Conservation (phyloP, 2,113 vertebrate genomes). For the Polyodon spathula region DNA sequence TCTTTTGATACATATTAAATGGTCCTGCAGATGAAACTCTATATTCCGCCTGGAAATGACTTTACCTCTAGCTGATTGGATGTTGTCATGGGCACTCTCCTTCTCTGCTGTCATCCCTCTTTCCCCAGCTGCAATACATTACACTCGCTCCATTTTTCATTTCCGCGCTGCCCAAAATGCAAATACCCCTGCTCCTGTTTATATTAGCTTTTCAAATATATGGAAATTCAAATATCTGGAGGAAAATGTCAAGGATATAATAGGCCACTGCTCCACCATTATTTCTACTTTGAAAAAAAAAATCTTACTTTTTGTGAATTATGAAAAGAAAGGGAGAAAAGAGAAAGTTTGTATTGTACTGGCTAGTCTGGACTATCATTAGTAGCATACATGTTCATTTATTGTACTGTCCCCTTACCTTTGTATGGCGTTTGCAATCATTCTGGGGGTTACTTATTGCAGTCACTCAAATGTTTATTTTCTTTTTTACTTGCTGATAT, state of each 20-base stretch:
- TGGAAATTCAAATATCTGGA: slow-evolving; percentile 55
- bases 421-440: too few relatives aligned
- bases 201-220: slow-evolving; percentile 79
- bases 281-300: slow-evolving; percentile 10
- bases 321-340: background rate
- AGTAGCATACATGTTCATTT: too few relatives aligned
- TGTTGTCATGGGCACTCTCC: slow-evolving; percentile 49
- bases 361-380: too few relatives aligned
- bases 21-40: slow-evolving; percentile 66
- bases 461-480: too few relatives aligned
- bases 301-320: slow-evolving; percentile 29
- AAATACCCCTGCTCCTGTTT: slow-evolving; percentile 69
- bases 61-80: slow-evolving; percentile 59
- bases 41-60: slow-evolving; percentile 69
- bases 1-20: slow-evolving; percentile 64
- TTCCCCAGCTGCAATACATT: slow-evolving; percentile 56
- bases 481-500: too few relatives aligned
- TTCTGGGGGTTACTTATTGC: too few relatives aligned
- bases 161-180: slow-evolving; percentile 65
- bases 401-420: too few relatives aligned
- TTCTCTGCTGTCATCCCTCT: slow-evolving; percentile 62
- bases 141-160: slow-evolving; percentile 65
- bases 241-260: slow-evolving; percentile 64
- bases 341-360: background rate
- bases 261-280: slow-evolving; percentile 8